Evolutionary conservation across 2,113 vertebrate genomes (phyloP).

Genomic region (Nibea coibor): DNA sequence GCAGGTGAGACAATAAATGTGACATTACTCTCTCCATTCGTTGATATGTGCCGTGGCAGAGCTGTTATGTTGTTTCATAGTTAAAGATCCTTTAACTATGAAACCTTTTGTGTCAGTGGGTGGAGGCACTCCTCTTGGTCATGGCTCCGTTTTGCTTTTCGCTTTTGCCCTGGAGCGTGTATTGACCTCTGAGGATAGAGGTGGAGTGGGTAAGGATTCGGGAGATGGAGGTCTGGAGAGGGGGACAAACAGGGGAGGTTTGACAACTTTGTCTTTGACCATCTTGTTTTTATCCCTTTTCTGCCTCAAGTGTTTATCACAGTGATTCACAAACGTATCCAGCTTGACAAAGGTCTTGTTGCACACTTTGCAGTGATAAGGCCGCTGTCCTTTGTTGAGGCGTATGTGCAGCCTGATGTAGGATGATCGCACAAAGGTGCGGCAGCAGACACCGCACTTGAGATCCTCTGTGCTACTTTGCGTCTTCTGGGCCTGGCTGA

Average conservation of each 20-base stretch:
- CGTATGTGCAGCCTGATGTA: constrained; percentile 77
- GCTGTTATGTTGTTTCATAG: background rate
- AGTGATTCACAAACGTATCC: constrained; percentile 79
- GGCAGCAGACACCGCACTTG: constrained; percentile 81
- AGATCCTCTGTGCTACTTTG: constrained; percentile 56
- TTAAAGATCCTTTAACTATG: background rate
- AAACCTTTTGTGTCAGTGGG: background rate
- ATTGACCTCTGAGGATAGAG: constrained; percentile 74
- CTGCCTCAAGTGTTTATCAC: constrained; percentile 76
- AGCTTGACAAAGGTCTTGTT: constrained; percentile 76
- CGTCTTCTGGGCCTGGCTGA: constrained; percentile 63
- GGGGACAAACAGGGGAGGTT: constrained; percentile 69
- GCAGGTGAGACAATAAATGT: background rate
- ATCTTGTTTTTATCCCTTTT: constrained; percentile 61
- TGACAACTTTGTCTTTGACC: constrained; percentile 53
- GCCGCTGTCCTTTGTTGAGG: constrained; percentile 62
- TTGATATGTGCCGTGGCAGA: background rate
- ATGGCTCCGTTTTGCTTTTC: constrained; percentile 68
- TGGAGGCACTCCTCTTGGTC: background rate
- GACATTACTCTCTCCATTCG: background rate
- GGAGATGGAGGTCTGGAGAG: constrained; percentile 49
- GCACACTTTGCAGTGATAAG: constrained; percentile 84
- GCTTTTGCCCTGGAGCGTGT: constrained; percentile 81
- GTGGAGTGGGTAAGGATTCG: constrained; percentile 24
- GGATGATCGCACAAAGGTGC: constrained; percentile 72